Evolutionary conservation across 2,113 vertebrate species (phyloP), one percentile per base, ranked within the genome.

Genomic region (Chlamydotis undulata): DNA sequence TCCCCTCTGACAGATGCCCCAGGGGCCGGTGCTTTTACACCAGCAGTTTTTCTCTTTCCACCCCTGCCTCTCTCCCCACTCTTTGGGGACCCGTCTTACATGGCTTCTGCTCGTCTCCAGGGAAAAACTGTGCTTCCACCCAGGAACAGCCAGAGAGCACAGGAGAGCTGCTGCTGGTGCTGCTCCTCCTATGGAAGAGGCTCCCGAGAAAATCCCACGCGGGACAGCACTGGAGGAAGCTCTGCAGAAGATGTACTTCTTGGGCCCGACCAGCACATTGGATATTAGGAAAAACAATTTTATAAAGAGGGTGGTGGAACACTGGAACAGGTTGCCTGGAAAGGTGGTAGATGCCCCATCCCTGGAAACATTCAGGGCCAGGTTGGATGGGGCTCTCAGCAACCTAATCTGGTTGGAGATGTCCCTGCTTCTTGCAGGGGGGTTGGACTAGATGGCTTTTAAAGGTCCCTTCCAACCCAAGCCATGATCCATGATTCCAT

Each of bases 81-180:
- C 33, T 50, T 28, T 9, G n/a, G 19, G 8, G 14, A 45, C 7
- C 33, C 2, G 18, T 57, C 28, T 71, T 1, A 0, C 6, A 4
- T 4, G 10, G 33, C 15, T 68, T 21, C 31, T n/a, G 69, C 50
- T 69, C 21, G 7, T 39, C 21, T 45, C 10, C 39, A 19, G 25
- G 28, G 39, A n/a, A 52, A 47, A 73, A 6, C 33, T 45, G 41
- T 39, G 7, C 65, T 88, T 79, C 61, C 41, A n/a, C 5, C 21
- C 16, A 0, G 0, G 24, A 67, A 31, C 75, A 67, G 86, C 25
- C 79, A 67, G 79, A 28, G 79, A 70, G 83, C 78, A 39, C 39
- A 21, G 86, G 33, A 78, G 78, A 78, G 82, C 73, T 91, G 73
- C 59, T 60, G n/a, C 37, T 59, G 26, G 5, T 31, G 52, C 37